A percentile compares a stretch with the other conserved stretches of the same genome.
Evolutionary conservation across 2,113 vertebrate genomes (phyloP).

Genomic region (Pachypanchax playfairii): DNA sequence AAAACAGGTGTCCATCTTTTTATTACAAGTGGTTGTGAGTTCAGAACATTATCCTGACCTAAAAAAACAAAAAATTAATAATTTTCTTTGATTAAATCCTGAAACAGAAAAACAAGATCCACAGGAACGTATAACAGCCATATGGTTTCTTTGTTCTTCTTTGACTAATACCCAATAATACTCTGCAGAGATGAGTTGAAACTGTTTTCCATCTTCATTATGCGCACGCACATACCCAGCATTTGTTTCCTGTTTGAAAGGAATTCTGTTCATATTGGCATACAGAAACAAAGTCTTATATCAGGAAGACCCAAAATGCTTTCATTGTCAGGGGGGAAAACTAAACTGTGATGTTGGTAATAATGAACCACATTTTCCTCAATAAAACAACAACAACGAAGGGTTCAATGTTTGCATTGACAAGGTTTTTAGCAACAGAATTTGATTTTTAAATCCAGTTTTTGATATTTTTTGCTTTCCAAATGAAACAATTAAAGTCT

Average conservation of each 20-base stretch:
- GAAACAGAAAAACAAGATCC: neutral
- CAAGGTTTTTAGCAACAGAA: neutral
- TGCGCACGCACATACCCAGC: neutral
- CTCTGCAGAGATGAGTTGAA: neutral
- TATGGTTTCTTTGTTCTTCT: neutral
- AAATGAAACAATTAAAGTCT: neutral
- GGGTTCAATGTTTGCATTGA: neutral
- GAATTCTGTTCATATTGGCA: no score
- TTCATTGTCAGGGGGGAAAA: no score
- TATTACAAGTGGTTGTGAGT: no score
- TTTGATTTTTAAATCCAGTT: slow-evolving; percentile 1
- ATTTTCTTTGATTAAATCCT: no score
- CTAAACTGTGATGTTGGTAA: no score
- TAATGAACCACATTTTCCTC: neutral
- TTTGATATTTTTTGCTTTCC: neutral
- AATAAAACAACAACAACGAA: slow-evolving; percentile 3
- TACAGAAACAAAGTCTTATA: neutral
- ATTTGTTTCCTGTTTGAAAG: neutral
- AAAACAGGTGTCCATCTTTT: no score
- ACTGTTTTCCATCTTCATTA: neutral
- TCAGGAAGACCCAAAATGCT: neutral
- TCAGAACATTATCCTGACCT: no score
- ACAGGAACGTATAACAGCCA: no score
- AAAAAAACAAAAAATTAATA: no score
- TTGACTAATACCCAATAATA: neutral